Percentiles rank a stretch among this genome's conserved stretches.
These are phyloP conservation scores for Arion vulgaris DNA, from an alignment of 1,140 invertebrate species.

Conservation along the genomic window DNA sequence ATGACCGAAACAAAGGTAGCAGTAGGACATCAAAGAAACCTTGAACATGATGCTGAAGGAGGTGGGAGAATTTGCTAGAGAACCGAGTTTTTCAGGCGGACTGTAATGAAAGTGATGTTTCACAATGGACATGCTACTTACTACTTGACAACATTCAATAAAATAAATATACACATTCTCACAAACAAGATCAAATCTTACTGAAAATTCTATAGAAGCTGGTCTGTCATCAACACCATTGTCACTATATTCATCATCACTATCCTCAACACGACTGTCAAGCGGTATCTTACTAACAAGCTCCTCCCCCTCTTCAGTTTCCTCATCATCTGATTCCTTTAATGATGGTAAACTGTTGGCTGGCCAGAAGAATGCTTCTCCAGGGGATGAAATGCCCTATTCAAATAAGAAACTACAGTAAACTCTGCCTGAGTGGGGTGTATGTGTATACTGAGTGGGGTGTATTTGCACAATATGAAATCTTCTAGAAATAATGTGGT, in stretches of 20 bases:
- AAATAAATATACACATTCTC: neutral
- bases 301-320: slow-evolving; percentile 6
- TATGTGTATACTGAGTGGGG: too few species aligned
- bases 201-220: slow-evolving; percentile 14
- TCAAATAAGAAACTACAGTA: neutral
- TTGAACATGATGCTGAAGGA: too few species aligned
- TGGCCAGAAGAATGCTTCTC: slow-evolving; percentile 20
- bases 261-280: neutral
- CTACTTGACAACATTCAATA: too few species aligned
- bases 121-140: too few species aligned
- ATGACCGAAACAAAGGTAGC: too few species aligned
- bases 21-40: too few species aligned
- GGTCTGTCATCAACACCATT: neutral
- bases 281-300: neutral
- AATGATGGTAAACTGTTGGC: neutral
- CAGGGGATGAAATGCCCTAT: slow-evolving; percentile 21
- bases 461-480: too few species aligned
- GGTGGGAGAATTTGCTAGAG: too few species aligned
- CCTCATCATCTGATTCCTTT: neutral
- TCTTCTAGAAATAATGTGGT: too few species aligned
- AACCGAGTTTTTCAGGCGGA: too few species aligned
- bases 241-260: slow-evolving; percentile 19
- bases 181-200: slow-evolving; percentile 18
- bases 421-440: too few species aligned
- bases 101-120: too few species aligned